A percentile compares a stretch with the other conserved stretches of the same genome.
phyloP scores from a whole-genome alignment of 2,113 vertebrate genomes.

The chimpanzee (Pan troglodytes) region DNA sequence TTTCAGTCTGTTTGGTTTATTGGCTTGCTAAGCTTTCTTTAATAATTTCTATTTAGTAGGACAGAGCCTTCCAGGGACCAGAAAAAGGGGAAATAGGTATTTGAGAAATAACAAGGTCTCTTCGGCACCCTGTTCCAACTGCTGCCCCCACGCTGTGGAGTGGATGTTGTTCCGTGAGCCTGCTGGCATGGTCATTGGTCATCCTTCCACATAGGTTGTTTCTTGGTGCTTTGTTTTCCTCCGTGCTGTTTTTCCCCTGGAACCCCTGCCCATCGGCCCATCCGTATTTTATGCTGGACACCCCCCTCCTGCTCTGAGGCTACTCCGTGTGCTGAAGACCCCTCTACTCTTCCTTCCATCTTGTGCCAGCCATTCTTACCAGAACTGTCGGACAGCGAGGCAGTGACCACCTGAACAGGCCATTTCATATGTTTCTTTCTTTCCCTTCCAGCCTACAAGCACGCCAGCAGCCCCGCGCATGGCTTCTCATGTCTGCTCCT shows the following conservation, averaged over 20 bases:
- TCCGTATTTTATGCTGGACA: accelerated
- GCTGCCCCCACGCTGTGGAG: not conserved
- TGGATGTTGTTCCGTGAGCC: too few relatives aligned
- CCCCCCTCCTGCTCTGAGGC: not conserved
- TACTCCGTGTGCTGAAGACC: not conserved
- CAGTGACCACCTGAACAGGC: not conserved
- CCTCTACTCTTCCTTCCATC: not conserved
- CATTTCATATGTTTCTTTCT: not conserved
- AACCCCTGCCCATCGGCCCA: not conserved
- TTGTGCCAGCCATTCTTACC: not conserved
- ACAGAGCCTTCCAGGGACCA: not conserved
- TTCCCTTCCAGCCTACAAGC: not conserved
- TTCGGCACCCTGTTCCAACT: too few relatives aligned
- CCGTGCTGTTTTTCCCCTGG: not conserved
- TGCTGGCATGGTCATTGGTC: not conserved
- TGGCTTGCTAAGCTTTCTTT: not conserved
- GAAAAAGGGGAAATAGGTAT: not conserved
- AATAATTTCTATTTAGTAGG: not conserved
- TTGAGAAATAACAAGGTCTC: not conserved
- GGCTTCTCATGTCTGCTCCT: not conserved
- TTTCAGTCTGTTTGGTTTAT: not conserved
- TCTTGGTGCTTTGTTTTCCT: not conserved
- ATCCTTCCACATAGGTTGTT: not conserved
- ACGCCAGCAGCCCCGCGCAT: not conserved
- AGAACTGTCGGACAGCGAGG: not conserved